A percentile compares a stretch with the other conserved stretches of the same genome.
phyloP scores from a whole-genome alignment of 1,140 invertebrate species.

The Drosophila chauvacae region DNA sequence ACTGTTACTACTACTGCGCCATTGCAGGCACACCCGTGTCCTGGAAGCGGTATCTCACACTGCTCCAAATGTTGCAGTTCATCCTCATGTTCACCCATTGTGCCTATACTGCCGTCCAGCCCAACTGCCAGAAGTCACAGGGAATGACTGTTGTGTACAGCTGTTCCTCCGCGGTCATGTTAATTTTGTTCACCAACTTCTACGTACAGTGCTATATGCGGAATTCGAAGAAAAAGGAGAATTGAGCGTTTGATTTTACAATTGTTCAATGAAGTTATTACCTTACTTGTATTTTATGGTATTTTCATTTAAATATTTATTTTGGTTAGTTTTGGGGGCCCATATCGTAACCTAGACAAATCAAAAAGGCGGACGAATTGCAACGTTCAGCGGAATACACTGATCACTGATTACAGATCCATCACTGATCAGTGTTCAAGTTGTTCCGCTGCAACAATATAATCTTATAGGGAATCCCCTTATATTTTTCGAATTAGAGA shows the following conservation, averaged over 20 bases:
- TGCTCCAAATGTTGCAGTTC: slow-evolving; percentile 29
- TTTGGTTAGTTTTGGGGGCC: no score
- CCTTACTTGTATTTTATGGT: no score
- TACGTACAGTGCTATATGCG: slow-evolving; percentile 85
- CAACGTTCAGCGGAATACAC: no score
- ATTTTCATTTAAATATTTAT: no score
- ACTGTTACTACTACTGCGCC: slow-evolving; percentile 12
- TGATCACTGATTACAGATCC: no score
- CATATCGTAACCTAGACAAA: no score
- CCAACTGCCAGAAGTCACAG: slow-evolving; percentile 86
- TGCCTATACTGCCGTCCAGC: slow-evolving; percentile 20
- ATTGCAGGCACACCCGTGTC: not conserved
- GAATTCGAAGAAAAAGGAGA: not conserved
- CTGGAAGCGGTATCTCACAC: slow-evolving; percentile 21
- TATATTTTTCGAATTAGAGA: no score
- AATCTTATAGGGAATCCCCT: no score
- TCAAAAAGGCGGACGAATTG: no score
- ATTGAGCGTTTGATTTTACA: not conserved
- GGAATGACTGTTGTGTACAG: slow-evolving; percentile 86
- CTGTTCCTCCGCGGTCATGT: slow-evolving; percentile 87
- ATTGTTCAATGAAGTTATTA: not conserved
- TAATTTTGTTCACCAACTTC: slow-evolving; percentile 92
- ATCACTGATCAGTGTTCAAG: no score
- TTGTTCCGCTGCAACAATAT: no score
- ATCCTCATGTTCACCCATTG: slow-evolving; percentile 16